Evolutionary conservation across 2,113 vertebrate species (phyloP).

Genomic region (Rhodinocichla rosea): DNA sequence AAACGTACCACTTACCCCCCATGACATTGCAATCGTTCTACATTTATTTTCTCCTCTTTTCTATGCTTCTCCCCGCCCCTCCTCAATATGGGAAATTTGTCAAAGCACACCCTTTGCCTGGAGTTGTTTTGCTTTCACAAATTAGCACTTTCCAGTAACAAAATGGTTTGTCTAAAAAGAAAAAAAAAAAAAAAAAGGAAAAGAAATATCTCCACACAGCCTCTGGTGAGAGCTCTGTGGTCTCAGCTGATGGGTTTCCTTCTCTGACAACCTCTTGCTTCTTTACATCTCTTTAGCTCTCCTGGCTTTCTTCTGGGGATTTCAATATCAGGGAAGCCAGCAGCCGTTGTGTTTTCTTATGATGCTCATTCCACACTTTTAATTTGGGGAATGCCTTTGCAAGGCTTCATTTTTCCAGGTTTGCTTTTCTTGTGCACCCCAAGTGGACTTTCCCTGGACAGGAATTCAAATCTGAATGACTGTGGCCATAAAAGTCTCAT

Average conservation of each 20-base stretch:
- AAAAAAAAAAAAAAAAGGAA: neutral
- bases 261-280: neutral
- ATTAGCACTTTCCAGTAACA: conserved; percentile 35
- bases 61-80: conserved; percentile 15
- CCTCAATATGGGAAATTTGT: conserved; percentile 42
- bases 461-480: neutral
- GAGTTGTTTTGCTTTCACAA: conserved; percentile 58
- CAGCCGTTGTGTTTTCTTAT: neutral
- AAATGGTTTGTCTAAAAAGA: neutral
- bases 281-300: neutral
- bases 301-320: neutral
- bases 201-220: neutral
- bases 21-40: conserved; percentile 60
- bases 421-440: neutral
- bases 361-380: neutral
- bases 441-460: neutral
- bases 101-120: conserved; percentile 46
- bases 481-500: neutral
- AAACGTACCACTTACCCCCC: conserved; percentile 57
- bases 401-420: neutral
- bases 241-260: neutral
- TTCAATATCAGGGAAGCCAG: neutral
- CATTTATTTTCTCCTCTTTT: conserved; percentile 66
- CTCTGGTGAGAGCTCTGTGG: neutral
- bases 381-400: neutral